phyloP scores from a whole-genome alignment of 2,797 vertebrate species.

The Crypturellus tataupa region DNA sequence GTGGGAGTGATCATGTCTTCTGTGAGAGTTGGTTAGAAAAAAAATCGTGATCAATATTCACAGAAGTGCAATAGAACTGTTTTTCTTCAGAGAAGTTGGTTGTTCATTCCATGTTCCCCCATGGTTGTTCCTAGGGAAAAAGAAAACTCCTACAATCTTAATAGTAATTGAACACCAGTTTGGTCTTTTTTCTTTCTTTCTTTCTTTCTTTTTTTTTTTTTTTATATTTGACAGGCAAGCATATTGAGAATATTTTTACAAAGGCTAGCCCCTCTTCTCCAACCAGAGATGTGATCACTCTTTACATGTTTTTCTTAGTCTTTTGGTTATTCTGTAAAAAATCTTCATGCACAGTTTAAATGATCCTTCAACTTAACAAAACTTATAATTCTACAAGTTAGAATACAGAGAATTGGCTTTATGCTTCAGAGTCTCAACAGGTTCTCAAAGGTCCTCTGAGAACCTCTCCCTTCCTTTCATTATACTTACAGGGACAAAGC shows the following conservation, averaged over 20 bases:
- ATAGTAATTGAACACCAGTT: neutral
- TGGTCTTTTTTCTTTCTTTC: neutral
- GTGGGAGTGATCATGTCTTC: conserved; percentile 58
- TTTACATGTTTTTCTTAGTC: neutral
- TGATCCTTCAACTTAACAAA: neutral
- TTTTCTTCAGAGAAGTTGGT: neutral
- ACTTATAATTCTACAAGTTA: conserved; percentile 14
- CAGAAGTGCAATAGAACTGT: neutral
- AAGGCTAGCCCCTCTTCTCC: neutral
- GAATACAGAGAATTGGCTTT: neutral
- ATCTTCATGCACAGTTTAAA: neutral
- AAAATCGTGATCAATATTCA: neutral
- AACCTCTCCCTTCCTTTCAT: neutral
- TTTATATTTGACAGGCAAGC: neutral
- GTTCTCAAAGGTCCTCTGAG: neutral
- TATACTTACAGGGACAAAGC: neutral
- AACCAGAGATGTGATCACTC: neutral
- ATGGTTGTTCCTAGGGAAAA: neutral
- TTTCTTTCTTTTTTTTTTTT: neutral
- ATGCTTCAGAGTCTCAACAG: neutral
- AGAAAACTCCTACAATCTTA: neutral
- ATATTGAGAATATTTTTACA: neutral
- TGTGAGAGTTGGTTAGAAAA: neutral
- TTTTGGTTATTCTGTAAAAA: neutral
- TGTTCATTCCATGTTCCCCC: neutral